phyloP scores from a whole-genome alignment of 2,113 vertebrate genomes.

The Meleagris gallopavo region DNA sequence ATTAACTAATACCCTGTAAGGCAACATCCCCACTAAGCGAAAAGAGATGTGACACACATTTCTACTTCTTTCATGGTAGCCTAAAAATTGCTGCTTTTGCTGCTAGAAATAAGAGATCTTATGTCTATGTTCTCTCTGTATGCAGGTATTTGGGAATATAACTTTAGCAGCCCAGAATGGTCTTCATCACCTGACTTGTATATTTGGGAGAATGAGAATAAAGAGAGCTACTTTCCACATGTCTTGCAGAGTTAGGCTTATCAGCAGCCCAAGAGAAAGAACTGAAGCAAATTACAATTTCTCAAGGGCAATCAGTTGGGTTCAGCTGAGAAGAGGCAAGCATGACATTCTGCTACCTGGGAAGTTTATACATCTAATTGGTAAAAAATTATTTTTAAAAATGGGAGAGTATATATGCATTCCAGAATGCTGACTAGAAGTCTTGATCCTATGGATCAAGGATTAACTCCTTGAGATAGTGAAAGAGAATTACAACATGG shows the following conservation, averaged over 20 bases:
- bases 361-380: not conserved
- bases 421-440: not conserved
- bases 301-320: accelerated
- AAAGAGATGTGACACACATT: not conserved
- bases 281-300: not conserved
- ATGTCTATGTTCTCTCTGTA: not conserved
- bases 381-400: not conserved
- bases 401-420: not conserved
- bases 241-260: not conserved
- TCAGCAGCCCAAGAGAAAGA: not conserved
- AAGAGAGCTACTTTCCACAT: not conserved
- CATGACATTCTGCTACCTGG: not conserved
- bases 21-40: not conserved
- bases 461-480: not conserved
- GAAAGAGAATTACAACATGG: not conserved
- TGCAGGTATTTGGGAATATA: not conserved
- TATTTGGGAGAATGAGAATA: not conserved
- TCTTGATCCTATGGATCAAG: not conserved
- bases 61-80: not conserved
- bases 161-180: not conserved
- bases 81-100: not conserved
- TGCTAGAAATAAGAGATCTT: not conserved
- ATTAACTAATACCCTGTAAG: not conserved
- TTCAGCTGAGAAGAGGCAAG: not conserved
- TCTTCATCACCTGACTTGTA: not conserved